Evolutionary conservation across 2,113 vertebrate species (phyloP), one percentile per base, ranked within the genome.

Genomic region (Clarias gariepinus): DNA sequence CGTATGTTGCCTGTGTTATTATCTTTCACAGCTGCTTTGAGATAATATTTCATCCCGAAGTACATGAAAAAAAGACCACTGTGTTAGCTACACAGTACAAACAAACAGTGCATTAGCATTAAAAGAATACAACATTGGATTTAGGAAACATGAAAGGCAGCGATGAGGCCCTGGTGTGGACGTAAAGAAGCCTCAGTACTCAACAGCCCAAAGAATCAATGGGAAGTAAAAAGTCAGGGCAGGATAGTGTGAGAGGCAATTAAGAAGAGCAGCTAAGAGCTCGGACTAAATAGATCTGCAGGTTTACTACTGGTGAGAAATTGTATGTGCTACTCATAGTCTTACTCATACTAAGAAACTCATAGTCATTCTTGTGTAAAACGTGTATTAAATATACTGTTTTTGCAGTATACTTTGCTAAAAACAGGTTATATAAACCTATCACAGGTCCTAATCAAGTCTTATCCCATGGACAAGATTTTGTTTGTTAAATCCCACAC

Each of bases 101-200:
- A 92, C 88, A 92, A 92, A 92, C 88, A 90, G 85, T 69, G 85
- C 82, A 89, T 89, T 80, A 90, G 89, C 90, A 90, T 93, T 89
- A 88, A 90, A 90, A 87, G 90, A 92, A 91, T 86, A 91, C 86
- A 91, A 90, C 89, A 90, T 83, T 90, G 82, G 86, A 83, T 85
- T 91, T 90, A 87, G 79, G 58, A 60, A 90, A 92, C 92, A 92
- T 93, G 87, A 92, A 93, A 93, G 91, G 84, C 85, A 84, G 89
- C 81, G 91, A 91, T 93, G n/a, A n/a, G n/a, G 87, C 88, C 68
- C 88, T 89, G 90, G 85, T 36, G 73, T 92, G 91, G 89, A 85
- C 84, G 88, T 91, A 87, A 28, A 25, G 84, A 89, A 88, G 88
- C 83, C 91, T 90, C 88, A 91, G 87, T 79, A 73, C 87, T 86